A percentile compares a stretch with the other conserved stretches of the same genome.
phyloP scores from a whole-genome alignment of 2,113 vertebrate species.

The Podiceps cristatus region DNA sequence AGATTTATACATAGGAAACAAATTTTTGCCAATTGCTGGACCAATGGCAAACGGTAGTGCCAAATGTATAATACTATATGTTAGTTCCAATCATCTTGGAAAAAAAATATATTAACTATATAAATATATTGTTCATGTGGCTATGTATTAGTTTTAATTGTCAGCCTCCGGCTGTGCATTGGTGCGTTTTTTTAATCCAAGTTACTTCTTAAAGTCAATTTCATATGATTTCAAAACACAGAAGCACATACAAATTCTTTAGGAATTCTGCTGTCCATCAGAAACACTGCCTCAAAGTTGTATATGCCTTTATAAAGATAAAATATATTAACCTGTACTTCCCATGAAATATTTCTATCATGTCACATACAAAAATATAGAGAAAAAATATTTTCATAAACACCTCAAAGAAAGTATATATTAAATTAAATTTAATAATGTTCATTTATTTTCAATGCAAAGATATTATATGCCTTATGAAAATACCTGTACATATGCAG shows the following conservation, averaged over 20 bases:
- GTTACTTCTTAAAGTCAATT: conserved; percentile 85
- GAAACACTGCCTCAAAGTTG: conserved; percentile 91
- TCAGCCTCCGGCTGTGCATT: conserved; percentile 89
- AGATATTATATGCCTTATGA: conserved; percentile 84
- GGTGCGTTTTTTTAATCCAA: conserved; percentile 82
- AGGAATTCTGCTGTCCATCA: conserved; percentile 85
- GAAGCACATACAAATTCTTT: conserved; percentile 87
- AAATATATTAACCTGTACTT: conserved; percentile 79
- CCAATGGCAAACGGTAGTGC: conserved; percentile 99
- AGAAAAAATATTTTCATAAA: conserved; percentile 86
- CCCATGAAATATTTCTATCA: conserved; percentile 82
- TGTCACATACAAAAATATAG: conserved; percentile 79
- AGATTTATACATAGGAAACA: conserved; percentile 86
- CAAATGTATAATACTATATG: conserved; percentile 95
- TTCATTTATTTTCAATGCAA: conserved; percentile 83
- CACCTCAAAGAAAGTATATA: conserved; percentile 82
- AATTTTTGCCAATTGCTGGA: conserved; percentile 99
- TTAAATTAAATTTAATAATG: conserved; percentile 83
- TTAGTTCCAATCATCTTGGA: conserved; percentile 80
- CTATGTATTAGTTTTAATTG: conserved; percentile 82
- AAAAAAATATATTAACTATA: conserved; percentile 75
- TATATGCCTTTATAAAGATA: conserved; percentile 89
- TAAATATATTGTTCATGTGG: conserved; percentile 81
- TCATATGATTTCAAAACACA: conserved; percentile 84
- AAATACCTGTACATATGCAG: conserved; percentile 81